Percentiles rank a stretch among this genome's conserved stretches.
These are phyloP conservation scores for Philypnodon macrostomus DNA, from an alignment of 2,797 vertebrate genomes.

Conservation along the genomic window DNA sequence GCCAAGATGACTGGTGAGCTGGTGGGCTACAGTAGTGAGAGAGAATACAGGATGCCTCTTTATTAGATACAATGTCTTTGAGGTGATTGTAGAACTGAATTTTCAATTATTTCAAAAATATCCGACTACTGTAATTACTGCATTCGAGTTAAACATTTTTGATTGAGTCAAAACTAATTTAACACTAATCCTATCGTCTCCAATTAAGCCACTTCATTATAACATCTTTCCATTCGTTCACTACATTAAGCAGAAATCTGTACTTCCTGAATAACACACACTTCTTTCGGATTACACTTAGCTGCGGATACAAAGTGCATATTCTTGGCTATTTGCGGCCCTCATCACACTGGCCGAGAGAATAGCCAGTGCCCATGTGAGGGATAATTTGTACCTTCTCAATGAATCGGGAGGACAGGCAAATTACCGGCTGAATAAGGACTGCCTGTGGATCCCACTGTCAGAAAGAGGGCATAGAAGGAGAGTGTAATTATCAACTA, in stretches of 20 bases:
- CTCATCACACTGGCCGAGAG: slow-evolving; percentile 67
- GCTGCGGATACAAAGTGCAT: slow-evolving; percentile 62
- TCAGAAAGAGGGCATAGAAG: slow-evolving; percentile 86
- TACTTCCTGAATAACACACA: slow-evolving; percentile 54
- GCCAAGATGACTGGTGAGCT: too few relatives aligned
- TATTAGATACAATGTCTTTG: too few relatives aligned
- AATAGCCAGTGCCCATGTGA: slow-evolving; percentile 88
- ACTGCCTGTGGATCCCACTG: slow-evolving; percentile 97
- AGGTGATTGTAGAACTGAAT: too few relatives aligned
- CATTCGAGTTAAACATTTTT: slow-evolving; percentile 25
- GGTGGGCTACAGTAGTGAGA: too few relatives aligned
- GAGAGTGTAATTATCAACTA: slow-evolving; percentile 98
- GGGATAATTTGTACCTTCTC: slow-evolving; percentile 98
- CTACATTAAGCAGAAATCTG: slow-evolving; percentile 48
- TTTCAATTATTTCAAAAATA: too few relatives aligned
- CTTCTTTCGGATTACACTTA: slow-evolving; percentile 56
- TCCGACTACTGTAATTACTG: slow-evolving; percentile 42
- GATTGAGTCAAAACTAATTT: slow-evolving; percentile 20
- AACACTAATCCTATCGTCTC: slow-evolving; percentile 19
- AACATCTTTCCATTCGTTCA: slow-evolving; percentile 22
- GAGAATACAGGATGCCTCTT: too few relatives aligned
- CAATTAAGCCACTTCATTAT: slow-evolving; percentile 35
- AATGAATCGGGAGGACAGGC: slow-evolving; percentile 96
- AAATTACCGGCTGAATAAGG: slow-evolving; percentile 99
- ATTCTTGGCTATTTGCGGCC: slow-evolving; percentile 67